Percentiles rank a stretch among this genome's conserved stretches.
Conservation (phyloP, 2,888 invertebrate species). For the Scelioninae gen. 1 region DNA sequence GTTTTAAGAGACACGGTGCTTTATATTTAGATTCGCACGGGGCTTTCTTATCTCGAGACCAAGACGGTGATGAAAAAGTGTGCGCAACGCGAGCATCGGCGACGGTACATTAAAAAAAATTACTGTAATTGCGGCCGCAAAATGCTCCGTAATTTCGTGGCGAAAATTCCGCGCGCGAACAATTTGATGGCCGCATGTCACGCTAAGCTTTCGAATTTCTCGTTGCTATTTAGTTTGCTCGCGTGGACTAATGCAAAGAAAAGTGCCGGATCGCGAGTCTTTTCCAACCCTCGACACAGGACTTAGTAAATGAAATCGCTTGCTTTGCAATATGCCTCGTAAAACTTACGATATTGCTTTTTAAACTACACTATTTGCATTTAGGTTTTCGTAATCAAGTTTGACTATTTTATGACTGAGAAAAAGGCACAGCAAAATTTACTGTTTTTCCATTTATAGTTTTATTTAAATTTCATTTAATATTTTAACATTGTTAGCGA, state of each 20-base stretch:
- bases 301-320: constrained; percentile 28
- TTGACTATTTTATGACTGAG: not conserved
- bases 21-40: constrained; percentile 56
- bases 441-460: no score
- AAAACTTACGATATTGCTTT: not conserved
- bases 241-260: constrained; percentile 36
- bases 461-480: no score
- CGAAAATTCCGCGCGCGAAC: constrained; percentile 44
- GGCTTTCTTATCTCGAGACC: constrained; percentile 44
- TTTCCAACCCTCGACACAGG: not conserved
- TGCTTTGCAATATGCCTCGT: constrained; percentile 34
- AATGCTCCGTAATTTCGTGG: constrained; percentile 57
- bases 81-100: constrained; percentile 38
- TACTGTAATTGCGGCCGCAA: constrained; percentile 54
- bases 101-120: constrained; percentile 60
- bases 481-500: no score
- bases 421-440: not conserved
- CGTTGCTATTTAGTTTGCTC: constrained; percentile 20
- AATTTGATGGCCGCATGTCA: constrained; percentile 57
- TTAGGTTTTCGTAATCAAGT: not conserved
- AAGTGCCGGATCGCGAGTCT: constrained; percentile 9
- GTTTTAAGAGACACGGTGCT: constrained; percentile 40
- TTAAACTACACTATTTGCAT: not conserved
- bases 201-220: constrained; percentile 62
- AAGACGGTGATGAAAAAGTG: constrained; percentile 31